Evolutionary conservation across 1,140 invertebrate genomes (phyloP).

Genomic region (Drosophila fuyamai): DNA sequence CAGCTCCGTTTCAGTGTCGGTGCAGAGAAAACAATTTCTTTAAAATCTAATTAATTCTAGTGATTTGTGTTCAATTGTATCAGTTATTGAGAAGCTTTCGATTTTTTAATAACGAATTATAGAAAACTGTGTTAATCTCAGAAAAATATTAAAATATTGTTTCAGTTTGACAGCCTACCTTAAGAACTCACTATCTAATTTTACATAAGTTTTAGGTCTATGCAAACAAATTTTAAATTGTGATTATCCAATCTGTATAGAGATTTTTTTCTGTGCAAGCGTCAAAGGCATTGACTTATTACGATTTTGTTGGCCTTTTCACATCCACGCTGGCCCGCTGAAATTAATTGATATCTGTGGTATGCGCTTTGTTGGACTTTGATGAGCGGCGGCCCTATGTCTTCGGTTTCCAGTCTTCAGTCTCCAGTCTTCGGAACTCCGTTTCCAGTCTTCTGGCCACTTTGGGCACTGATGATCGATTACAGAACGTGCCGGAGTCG

Average conservation of each 20-base stretch:
- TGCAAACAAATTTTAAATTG: too few relatives aligned
- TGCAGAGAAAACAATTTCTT: conserved; percentile 3
- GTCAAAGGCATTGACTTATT: conserved; percentile 78
- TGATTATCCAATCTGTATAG: too few relatives aligned
- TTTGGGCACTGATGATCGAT: conserved; percentile 77
- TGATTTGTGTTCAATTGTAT: too few relatives aligned
- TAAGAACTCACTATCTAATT: too few relatives aligned
- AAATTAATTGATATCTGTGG: conserved; percentile 83
- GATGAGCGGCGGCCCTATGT: conserved; percentile 40
- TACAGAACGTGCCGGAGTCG: conserved; percentile 71
- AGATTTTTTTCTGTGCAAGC: conserved; percentile 19
- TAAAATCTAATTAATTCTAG: too few relatives aligned
- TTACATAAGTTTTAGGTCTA: too few relatives aligned
- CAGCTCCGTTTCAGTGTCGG: conserved; percentile 9
- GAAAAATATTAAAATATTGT: too few relatives aligned
- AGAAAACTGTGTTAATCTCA: too few relatives aligned
- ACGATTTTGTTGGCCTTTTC: conserved; percentile 82
- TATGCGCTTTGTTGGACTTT: conserved; percentile 75
- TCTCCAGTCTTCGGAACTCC: conserved; percentile 7
- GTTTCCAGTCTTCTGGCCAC: conserved; percentile 49
- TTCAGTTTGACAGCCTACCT: too few relatives aligned
- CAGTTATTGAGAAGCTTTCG: too few relatives aligned
- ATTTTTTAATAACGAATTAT: too few relatives aligned
- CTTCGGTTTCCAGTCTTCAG: conserved; percentile 19
- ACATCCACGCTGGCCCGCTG: conserved; percentile 58